Percentiles rank a stretch among this genome's conserved stretches.
phyloP scores from a whole-genome alignment of 2,113 vertebrate genomes.

The Phylloscopus whistleri region DNA sequence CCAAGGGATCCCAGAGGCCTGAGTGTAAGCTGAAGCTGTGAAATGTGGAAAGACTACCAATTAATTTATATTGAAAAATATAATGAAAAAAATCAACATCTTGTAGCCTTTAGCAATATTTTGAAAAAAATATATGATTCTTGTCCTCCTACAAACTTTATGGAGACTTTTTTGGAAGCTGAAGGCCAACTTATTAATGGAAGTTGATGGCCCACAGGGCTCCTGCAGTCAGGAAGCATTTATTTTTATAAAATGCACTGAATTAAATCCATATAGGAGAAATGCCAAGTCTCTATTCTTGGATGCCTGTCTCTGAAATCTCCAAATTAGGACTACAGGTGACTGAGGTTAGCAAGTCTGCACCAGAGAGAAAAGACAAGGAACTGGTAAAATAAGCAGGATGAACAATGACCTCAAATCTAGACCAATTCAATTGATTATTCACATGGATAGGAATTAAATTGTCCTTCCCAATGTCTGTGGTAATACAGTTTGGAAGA shows the following conservation, averaged over 20 bases:
- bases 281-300: not conserved
- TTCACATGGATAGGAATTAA: not conserved
- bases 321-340: not conserved
- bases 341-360: not conserved
- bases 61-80: constrained; percentile 1
- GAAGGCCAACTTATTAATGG: not conserved
- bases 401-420: not conserved
- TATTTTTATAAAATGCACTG: not conserved
- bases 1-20: not conserved
- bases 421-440: not conserved
- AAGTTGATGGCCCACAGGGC: not conserved
- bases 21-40: not conserved
- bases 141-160: not conserved
- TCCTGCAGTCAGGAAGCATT: not conserved
- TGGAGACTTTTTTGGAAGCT: not conserved
- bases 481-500: not conserved
- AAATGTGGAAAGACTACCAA: not conserved
- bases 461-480: not conserved
- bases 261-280: not conserved
- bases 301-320: not conserved
- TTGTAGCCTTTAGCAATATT: not conserved
- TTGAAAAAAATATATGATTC: not conserved
- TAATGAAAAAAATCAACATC: not conserved
- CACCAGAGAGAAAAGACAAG: not conserved
- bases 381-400: not conserved